Conservation (phyloP, 2,888 invertebrate species). For the Priapulus caudatus region DNA sequence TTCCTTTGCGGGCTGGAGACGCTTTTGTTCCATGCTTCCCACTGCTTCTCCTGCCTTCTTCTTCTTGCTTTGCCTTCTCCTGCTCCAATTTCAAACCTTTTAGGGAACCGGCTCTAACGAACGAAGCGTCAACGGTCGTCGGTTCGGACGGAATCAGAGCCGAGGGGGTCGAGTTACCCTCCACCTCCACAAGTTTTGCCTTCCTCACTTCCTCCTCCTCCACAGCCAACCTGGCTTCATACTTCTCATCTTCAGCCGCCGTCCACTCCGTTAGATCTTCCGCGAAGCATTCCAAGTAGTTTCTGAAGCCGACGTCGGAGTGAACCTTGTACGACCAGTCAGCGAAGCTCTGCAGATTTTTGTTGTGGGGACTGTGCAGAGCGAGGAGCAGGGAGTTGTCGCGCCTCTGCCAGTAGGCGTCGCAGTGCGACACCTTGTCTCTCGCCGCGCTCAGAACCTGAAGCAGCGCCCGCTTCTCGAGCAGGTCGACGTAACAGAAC, state of each 20-base stretch:
- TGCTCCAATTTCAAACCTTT: too few relatives aligned
- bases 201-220: neutral
- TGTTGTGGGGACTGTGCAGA: neutral
- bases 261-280: neutral
- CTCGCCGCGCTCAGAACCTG: too few relatives aligned
- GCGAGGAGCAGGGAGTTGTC: neutral
- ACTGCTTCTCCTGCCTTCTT: neutral
- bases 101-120: neutral
- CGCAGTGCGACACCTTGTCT: too few relatives aligned
- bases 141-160: neutral
- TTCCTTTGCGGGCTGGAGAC: neutral
- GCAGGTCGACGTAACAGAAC: too few relatives aligned
- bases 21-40: neutral
- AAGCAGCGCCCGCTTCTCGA: too few relatives aligned
- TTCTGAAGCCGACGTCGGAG: conserved; percentile 3
- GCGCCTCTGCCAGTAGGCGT: neutral
- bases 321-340: neutral
- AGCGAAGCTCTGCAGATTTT: neutral
- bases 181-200: neutral
- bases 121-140: neutral
- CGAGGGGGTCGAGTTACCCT: too few relatives aligned
- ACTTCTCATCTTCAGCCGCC: neutral
- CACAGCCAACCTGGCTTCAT: too few relatives aligned
- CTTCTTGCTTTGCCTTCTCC: neutral
- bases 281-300: neutral